Conservation (phyloP, 2,888 invertebrate genomes). For the Agonum fuliginosum region DNA sequence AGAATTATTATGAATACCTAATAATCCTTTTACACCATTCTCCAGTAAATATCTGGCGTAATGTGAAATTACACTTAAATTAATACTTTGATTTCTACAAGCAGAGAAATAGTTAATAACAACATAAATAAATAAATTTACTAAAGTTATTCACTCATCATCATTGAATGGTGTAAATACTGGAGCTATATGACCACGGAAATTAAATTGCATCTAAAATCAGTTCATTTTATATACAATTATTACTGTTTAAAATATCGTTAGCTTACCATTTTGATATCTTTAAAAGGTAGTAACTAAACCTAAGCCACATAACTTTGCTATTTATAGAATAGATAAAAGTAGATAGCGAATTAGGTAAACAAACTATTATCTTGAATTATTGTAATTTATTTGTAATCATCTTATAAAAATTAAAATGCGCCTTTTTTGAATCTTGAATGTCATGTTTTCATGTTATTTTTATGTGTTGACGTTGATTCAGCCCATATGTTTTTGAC, state of each 20-base stretch:
- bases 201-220: slow-evolving; percentile 70
- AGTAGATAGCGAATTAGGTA: background rate
- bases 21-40: slow-evolving; percentile 79
- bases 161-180: slow-evolving; percentile 82
- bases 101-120: background rate
- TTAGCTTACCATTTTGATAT: slow-evolving; percentile 43
- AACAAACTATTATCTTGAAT: background rate
- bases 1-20: slow-evolving; percentile 75
- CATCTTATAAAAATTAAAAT: too few relatives aligned
- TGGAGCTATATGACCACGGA: slow-evolving; percentile 81
- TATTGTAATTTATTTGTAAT: too few relatives aligned
- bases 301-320: background rate
- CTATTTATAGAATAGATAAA: slow-evolving; percentile 15
- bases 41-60: slow-evolving; percentile 81
- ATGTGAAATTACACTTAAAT: slow-evolving; percentile 70
- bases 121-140: background rate
- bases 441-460: too few relatives aligned
- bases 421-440: too few relatives aligned
- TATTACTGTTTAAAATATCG: background rate
- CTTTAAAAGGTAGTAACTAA: background rate
- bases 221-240: background rate
- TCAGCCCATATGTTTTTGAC: slow-evolving; percentile 41
- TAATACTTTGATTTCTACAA: slow-evolving; percentile 65
- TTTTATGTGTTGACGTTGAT: background rate
- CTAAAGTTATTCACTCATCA: slow-evolving; percentile 72